Conservation (phyloP, 2,888 invertebrate genomes). For the Drosophila borealis region DNA sequence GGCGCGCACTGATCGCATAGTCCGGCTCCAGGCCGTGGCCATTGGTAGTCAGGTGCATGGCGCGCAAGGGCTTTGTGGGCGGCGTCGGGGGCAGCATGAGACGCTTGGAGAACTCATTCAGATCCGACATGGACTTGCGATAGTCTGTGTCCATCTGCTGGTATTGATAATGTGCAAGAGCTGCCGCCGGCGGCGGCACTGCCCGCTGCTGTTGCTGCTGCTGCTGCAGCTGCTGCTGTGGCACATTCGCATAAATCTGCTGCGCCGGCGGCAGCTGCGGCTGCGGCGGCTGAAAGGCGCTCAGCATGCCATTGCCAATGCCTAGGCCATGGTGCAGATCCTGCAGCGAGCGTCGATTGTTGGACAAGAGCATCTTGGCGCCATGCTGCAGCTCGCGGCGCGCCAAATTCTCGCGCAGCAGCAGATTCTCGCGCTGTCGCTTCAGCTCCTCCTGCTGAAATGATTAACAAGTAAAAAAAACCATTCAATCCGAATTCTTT, state of each 20-base stretch:
- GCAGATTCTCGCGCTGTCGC: conserved; percentile 90
- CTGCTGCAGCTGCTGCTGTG: conserved; percentile 55
- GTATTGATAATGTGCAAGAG: conserved; percentile 77
- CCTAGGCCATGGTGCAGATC: conserved; percentile 85
- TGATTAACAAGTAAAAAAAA: neutral
- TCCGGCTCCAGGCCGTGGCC: conserved; percentile 58
- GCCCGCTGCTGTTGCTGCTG: conserved; percentile 58
- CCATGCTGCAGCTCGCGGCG: conserved; percentile 85
- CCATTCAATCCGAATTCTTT: neutral
- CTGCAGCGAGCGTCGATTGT: conserved; percentile 88
- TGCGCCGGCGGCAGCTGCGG: conserved; percentile 40
- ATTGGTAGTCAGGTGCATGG: conserved; percentile 73
- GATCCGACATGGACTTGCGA: conserved; percentile 87
- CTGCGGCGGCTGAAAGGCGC: conserved; percentile 54
- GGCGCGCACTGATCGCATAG: conserved; percentile 63
- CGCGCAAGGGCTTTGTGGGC: conserved; percentile 87
- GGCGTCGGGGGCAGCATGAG: conserved; percentile 85
- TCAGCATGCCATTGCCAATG: conserved; percentile 68
- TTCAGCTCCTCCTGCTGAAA: conserved; percentile 91
- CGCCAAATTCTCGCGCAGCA: conserved; percentile 88
- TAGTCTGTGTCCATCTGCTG: conserved; percentile 85
- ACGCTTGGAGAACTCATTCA: conserved; percentile 85
- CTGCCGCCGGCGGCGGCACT: conserved; percentile 68
- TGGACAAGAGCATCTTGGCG: conserved; percentile 84
- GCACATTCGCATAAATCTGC: conserved; percentile 69